These are phyloP conservation scores for Orchesella cincta DNA, from an alignment of 1,140 invertebrate genomes.

Conservation along the genomic window DNA sequence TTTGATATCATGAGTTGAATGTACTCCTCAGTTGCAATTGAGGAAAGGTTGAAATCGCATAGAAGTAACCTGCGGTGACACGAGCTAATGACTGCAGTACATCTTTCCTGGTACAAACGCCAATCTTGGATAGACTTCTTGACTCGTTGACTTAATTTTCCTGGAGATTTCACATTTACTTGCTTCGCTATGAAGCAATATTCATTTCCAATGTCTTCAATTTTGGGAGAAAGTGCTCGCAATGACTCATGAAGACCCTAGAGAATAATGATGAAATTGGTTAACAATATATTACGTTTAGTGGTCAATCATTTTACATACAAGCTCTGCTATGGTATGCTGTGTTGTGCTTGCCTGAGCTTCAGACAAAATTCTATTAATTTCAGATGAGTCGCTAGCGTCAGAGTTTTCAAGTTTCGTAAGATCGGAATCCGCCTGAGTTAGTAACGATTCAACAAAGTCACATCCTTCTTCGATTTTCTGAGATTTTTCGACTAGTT, in stretches of 20 bases:
- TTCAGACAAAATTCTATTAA: not conserved
- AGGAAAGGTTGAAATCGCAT: not conserved
- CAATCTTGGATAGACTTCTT: constrained; percentile 38
- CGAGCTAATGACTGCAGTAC: not conserved
- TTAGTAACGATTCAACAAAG: constrained; percentile 36
- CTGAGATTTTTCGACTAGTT: not conserved
- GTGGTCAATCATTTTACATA: too few relatives aligned
- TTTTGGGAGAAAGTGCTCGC: constrained; percentile 37
- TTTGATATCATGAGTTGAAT: too few relatives aligned
- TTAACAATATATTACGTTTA: too few relatives aligned
- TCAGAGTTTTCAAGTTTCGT: constrained; percentile 13
- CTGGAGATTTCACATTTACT: constrained; percentile 27
- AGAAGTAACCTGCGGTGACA: constrained; percentile 21
- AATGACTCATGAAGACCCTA: constrained; percentile 30
- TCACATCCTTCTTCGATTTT: constrained; percentile 36
- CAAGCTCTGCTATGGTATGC: too few relatives aligned
- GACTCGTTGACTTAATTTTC: constrained; percentile 38
- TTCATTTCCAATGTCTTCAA: constrained; percentile 45
- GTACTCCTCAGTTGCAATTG: too few relatives aligned
- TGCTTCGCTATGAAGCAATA: constrained; percentile 38
- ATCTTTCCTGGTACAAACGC: constrained; percentile 14
- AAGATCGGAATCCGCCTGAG: constrained; percentile 41
- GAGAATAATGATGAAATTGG: too few relatives aligned
- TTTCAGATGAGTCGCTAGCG: not conserved
- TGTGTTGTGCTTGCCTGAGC: too few relatives aligned